phyloP scores from a whole-genome alignment of 1,140 invertebrate species.

The Cydia fagiglandana region DNA sequence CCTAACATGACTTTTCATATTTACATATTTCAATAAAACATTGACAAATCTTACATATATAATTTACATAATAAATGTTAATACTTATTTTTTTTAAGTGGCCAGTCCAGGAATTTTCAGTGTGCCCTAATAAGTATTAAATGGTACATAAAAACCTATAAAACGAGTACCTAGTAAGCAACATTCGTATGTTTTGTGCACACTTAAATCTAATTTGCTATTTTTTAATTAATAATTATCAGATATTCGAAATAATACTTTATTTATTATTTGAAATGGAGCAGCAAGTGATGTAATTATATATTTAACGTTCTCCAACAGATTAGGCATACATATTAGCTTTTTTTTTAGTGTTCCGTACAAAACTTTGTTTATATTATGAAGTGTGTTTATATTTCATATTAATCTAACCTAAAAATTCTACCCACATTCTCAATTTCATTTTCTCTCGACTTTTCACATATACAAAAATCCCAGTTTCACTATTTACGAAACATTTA shows the following conservation, averaged over 20 bases:
- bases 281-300: not conserved
- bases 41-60: no score
- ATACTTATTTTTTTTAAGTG: no score
- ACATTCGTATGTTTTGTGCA: not conserved
- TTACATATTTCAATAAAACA: no score
- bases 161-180: not conserved
- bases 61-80: no score
- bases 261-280: not conserved
- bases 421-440: not conserved
- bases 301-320: not conserved
- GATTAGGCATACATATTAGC: not conserved
- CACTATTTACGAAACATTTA: not conserved
- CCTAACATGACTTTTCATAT: no score
- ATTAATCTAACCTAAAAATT: not conserved
- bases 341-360: no score
- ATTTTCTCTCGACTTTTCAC: not conserved
- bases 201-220: constrained; percentile 3
- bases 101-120: no score
- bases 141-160: not conserved
- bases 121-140: no score
- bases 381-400: not conserved
- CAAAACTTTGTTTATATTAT: no score
- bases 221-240: not conserved
- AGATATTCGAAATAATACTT: constrained; percentile 3
- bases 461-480: not conserved